These are phyloP conservation scores for Nyctereutes procyonoides DNA, from an alignment of 2,113 vertebrate genomes.

Conservation along the genomic window DNA sequence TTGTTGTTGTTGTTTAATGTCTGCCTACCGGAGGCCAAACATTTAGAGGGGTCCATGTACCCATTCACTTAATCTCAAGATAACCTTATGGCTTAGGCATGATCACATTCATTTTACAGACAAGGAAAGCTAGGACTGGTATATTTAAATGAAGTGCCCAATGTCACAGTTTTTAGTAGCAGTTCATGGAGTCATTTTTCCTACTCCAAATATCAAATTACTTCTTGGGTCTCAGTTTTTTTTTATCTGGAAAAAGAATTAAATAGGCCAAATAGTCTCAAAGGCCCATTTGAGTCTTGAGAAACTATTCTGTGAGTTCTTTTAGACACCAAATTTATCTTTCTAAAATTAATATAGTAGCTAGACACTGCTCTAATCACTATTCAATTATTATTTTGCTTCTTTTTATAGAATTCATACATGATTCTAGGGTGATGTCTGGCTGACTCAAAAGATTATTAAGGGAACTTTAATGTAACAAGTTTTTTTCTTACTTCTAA, in stretches of 20 bases:
- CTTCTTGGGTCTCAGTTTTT: slow-evolving; percentile 7
- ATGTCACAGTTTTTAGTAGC: not conserved
- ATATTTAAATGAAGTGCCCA: not conserved
- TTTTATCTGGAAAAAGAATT: slow-evolving; percentile 22
- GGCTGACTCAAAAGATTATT: not conserved
- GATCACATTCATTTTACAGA: not conserved
- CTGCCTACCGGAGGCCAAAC: not conserved
- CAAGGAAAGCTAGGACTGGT: not conserved
- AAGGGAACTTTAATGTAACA: not conserved
- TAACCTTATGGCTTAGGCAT: not conserved
- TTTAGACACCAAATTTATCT: slow-evolving; percentile 64
- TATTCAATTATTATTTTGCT: slow-evolving; percentile 70
- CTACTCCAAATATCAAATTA: slow-evolving; percentile 48
- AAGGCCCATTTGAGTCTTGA: slow-evolving; percentile 54
- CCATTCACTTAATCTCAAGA: not conserved
- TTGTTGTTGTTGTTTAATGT: not conserved
- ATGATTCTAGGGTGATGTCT: slow-evolving; percentile 39
- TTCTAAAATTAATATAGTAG: slow-evolving; percentile 74
- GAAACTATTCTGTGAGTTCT: slow-evolving; percentile 52
- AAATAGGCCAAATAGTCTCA: slow-evolving; percentile 74
- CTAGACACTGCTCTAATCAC: slow-evolving; percentile 67
- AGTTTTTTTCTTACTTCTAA: not conserved
- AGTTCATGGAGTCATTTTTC: slow-evolving; percentile 27
- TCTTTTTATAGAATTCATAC: slow-evolving; percentile 66
- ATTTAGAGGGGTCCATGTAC: not conserved